Evolutionary conservation across 2,113 vertebrate species (phyloP).

Genomic region (Semnopithecus entellus): DNA sequence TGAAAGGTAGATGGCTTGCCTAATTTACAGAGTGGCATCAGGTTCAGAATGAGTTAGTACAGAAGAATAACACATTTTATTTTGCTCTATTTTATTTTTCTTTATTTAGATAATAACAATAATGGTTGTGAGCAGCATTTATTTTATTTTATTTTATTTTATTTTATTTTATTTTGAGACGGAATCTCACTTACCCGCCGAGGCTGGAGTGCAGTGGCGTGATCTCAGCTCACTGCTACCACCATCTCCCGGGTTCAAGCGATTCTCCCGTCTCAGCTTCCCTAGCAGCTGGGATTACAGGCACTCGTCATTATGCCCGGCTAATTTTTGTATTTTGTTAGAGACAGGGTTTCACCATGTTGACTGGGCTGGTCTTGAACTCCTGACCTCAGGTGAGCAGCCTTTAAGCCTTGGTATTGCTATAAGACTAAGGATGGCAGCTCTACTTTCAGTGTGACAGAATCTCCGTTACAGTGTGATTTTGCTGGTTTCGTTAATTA

Average conservation of each 20-base stretch:
- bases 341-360: too few relatives aligned
- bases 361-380: too few relatives aligned
- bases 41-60: slow-evolving; percentile 62
- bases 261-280: too few relatives aligned
- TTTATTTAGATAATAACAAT: slow-evolving; percentile 47
- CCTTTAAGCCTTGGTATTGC: slow-evolving; percentile 11
- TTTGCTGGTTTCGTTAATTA: neutral
- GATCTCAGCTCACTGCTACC: too few relatives aligned
- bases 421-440: neutral
- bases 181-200: too few relatives aligned
- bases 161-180: too few relatives aligned
- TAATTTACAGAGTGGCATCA: slow-evolving; percentile 69
- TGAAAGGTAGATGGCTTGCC: slow-evolving; percentile 67
- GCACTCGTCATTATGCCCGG: too few relatives aligned
- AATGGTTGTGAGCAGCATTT: slow-evolving; percentile 45
- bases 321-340: too few relatives aligned
- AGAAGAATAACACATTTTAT: slow-evolving; percentile 28
- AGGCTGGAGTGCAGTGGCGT: too few relatives aligned
- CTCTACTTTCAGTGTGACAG: neutral
- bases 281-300: too few relatives aligned
- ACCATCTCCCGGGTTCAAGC: too few relatives aligned
- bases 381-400: neutral
- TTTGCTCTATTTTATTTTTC: slow-evolving; percentile 56
- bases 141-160: too few relatives aligned
- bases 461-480: fast-evolving